Base-by-base conservation (phyloP, 2,888 invertebrate species). In the Metallyticus violacea region DNA sequence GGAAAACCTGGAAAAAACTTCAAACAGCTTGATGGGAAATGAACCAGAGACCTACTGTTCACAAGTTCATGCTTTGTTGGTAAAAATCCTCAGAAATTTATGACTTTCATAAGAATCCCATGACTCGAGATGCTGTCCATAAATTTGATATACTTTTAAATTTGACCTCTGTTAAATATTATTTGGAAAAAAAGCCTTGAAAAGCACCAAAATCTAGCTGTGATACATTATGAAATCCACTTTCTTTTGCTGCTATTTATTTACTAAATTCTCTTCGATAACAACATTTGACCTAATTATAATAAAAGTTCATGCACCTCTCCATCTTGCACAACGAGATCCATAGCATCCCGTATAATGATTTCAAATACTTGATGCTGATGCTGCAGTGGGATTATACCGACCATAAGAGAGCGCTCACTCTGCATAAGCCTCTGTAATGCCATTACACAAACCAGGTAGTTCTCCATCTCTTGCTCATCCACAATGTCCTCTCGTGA, bases 401-500 rank as follows among this genome's bases (percentile, higher is more conserved):
- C 97, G 84, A 95, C 94, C 93, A 98, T 96, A 62, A 97, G 92
- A 83, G 95, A 94, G 88, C 97, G 95, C 92, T 99, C 99, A 91
- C 96, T 96, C 89, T 98, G 96, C 93, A 98, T 97, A 26, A 99
- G 93, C 87, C 97, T 95, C 88, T 97, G 96, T 87, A 98, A 93
- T 0, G 96, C 97, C 62, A 97, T 95, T 5, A 98, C 95, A 90
- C 97, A 94, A 79, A 97, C 94, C 88, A 98, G 92, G 91, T 97
- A 97, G 90, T 96, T 95, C 90, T 97, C 96, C 93, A 97, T 94
- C 92, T 97, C 97, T 90, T 96, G 95, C 90, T 97, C 97, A 86
- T 95, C 95, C 89, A 95, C 93, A 7, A 92, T 90, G 88, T 95
- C 94, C 90, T 95, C 95, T 84, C 93, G 93, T 28, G 90, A 89